Percentiles rank a stretch among this genome's conserved stretches.
Evolutionary conservation across 37 sponge, comb jelly and placozoan species (phyloP).

Genomic region (Ianthella basta): DNA sequence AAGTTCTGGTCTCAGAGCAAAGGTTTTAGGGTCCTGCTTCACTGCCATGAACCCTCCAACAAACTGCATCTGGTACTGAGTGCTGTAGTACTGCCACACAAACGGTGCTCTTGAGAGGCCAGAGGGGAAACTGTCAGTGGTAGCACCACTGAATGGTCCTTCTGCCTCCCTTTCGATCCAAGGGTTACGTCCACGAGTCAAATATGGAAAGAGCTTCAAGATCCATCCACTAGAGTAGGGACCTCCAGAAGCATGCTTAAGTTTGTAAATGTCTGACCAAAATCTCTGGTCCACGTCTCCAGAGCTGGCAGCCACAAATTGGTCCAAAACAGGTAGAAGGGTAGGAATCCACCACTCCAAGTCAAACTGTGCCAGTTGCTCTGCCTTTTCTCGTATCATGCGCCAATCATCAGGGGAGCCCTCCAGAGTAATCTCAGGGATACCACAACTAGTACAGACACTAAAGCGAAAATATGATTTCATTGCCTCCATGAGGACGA

Average conservation of each 20-base stretch:
- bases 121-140: constrained; percentile 30
- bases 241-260: constrained; percentile 30
- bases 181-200: background rate
- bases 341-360: constrained; percentile 57
- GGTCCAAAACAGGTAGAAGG: constrained; percentile 47
- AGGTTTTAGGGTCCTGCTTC: constrained; percentile 36
- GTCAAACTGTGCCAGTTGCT: constrained; percentile 42
- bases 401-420: constrained; percentile 66
- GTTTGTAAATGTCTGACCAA: constrained; percentile 59
- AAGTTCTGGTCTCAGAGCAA: constrained; percentile 54
- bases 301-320: constrained; percentile 56
- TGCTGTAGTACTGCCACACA: constrained; percentile 30
- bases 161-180: constrained; percentile 3
- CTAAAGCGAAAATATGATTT: constrained; percentile 52
- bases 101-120: constrained; percentile 52
- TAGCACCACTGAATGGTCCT: background rate
- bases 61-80: constrained; percentile 45
- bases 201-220: constrained; percentile 50
- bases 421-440: constrained; percentile 67
- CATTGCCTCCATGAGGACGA: constrained; percentile 60
- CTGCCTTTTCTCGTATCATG: constrained; percentile 40
- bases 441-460: constrained; percentile 40
- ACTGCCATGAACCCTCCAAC: constrained; percentile 60
- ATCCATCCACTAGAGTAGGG: constrained; percentile 62
- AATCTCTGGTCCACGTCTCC: constrained; percentile 50